These are phyloP conservation scores for Cyprinodon diabolis DNA, from an alignment of 2,797 vertebrate species.

Conservation along the genomic window DNA sequence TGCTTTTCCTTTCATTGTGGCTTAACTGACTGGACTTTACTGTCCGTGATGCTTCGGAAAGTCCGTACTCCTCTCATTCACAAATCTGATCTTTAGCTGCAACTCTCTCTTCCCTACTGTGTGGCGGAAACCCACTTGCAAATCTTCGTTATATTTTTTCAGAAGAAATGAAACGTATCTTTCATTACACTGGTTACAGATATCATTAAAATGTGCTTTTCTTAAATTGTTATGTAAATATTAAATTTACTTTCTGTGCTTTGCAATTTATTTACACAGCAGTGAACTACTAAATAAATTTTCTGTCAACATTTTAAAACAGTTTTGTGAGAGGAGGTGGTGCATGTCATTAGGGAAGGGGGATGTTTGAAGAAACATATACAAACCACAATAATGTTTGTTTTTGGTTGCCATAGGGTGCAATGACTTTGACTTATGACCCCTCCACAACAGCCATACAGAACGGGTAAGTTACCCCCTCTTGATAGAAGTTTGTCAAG, in stretches of 20 bases:
- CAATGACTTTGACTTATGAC: conserved; percentile 98
- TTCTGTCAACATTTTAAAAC: background rate
- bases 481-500: background rate
- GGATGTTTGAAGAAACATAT: background rate
- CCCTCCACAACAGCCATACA: conserved; percentile 94
- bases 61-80: too few relatives aligned
- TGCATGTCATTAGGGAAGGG: background rate
- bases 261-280: background rate
- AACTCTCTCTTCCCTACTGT: too few relatives aligned
- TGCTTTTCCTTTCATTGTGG: too few relatives aligned
- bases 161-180: too few relatives aligned
- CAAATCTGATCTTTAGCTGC: too few relatives aligned
- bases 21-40: too few relatives aligned
- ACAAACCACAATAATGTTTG: conserved; percentile 23
- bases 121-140: too few relatives aligned
- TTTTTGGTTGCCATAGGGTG: conserved; percentile 80
- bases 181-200: too few relatives aligned
- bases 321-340: background rate
- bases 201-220: too few relatives aligned
- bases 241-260: background rate
- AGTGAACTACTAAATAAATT: background rate
- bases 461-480: conserved; percentile 86
- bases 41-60: too few relatives aligned
- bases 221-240: too few relatives aligned
- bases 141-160: too few relatives aligned